These are phyloP conservation scores for Stigmatopora nigra DNA, from an alignment of 2,113 vertebrate genomes.

Conservation along the genomic window DNA sequence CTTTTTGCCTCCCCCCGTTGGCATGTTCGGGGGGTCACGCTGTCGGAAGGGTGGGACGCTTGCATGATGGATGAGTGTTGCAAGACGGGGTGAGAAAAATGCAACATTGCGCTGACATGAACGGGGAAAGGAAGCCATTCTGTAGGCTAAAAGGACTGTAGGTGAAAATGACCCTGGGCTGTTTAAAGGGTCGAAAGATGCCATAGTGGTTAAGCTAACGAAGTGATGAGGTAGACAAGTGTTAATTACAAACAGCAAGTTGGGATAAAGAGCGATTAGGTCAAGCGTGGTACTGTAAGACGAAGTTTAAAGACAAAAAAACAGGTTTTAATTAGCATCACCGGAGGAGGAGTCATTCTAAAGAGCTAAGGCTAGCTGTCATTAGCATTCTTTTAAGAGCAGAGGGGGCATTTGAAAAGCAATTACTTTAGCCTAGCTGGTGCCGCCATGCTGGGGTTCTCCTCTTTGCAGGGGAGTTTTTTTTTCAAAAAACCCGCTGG, in stretches of 20 bases:
- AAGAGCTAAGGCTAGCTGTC: constrained; percentile 52
- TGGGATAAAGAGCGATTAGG: constrained; percentile 66
- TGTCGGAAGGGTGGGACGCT: constrained; percentile 20
- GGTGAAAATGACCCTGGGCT: constrained; percentile 25
- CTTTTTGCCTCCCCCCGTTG: constrained; percentile 13
- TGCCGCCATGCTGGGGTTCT: constrained; percentile 48
- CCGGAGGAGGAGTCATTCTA: constrained; percentile 46
- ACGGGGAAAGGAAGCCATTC: constrained; percentile 29
- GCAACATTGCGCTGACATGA: constrained; percentile 38
- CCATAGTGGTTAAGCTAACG: constrained; percentile 53
- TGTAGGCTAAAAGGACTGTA: constrained; percentile 29
- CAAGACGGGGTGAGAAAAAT: constrained; percentile 24
- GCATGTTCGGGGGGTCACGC: constrained; percentile 30
- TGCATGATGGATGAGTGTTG: constrained; percentile 40
- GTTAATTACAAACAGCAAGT: constrained; percentile 73
- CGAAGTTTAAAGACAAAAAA: constrained; percentile 15
- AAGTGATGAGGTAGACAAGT: constrained; percentile 61
- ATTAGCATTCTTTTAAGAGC: constrained; percentile 56
- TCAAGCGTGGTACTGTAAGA: constrained; percentile 60
- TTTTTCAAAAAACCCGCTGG: constrained; percentile 53
- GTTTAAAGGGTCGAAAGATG: constrained; percentile 29
- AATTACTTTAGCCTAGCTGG: constrained; percentile 52
- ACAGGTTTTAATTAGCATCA: constrained; percentile 64
- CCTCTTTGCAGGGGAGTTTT: constrained; percentile 28
- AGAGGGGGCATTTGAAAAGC: constrained; percentile 43